phyloP scores from a whole-genome alignment of 2,113 vertebrate species.

The Zapornia atra region DNA sequence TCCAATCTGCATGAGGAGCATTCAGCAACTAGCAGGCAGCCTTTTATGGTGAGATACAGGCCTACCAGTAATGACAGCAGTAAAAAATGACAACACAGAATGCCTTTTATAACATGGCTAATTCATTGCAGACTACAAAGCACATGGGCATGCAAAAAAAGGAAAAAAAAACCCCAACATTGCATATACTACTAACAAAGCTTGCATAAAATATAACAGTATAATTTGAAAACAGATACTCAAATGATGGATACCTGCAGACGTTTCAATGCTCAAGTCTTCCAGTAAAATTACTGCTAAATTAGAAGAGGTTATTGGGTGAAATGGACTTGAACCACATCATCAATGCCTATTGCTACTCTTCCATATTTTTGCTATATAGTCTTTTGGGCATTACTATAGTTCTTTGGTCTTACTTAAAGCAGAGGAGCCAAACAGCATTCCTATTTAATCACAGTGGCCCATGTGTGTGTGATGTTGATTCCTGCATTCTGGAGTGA shows the following conservation, averaged over 20 bases:
- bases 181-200: background rate
- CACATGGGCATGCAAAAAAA: background rate
- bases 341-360: background rate
- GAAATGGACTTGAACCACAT: background rate
- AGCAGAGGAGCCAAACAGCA: background rate
- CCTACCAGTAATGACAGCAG: background rate
- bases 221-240: background rate
- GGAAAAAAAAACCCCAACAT: background rate
- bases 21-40: background rate
- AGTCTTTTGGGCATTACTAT: background rate
- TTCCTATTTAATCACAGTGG: background rate
- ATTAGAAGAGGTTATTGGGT: background rate
- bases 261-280: background rate
- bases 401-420: background rate
- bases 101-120: background rate
- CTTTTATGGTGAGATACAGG: constrained; percentile 28
- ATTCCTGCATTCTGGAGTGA: background rate
- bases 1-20: constrained; percentile 36
- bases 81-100: constrained; percentile 24
- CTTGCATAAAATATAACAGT: background rate
- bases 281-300: background rate
- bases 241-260: background rate
- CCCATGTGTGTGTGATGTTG: background rate
- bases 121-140: background rate
- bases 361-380: background rate